A percentile compares a stretch with the other conserved stretches of the same genome.
These are phyloP conservation scores for Ctenicera cuprea DNA, from an alignment of 2,888 invertebrate genomes.

Conservation along the genomic window DNA sequence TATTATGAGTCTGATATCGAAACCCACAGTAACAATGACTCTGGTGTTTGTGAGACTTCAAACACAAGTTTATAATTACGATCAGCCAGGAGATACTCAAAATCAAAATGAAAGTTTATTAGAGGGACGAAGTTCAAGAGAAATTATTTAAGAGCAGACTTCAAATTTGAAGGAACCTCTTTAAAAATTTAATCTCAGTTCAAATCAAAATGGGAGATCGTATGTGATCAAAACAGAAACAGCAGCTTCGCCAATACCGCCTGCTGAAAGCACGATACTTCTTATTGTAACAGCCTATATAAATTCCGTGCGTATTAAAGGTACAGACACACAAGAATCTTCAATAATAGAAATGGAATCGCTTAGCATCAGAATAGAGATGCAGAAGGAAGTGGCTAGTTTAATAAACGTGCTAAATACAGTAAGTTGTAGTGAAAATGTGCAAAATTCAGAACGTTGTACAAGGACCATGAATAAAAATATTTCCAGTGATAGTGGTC, in stretches of 20 bases:
- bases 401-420: neutral
- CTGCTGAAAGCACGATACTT: neutral
- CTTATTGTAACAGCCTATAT: neutral
- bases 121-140: neutral
- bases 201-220: neutral
- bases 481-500: too few relatives aligned
- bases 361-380: neutral
- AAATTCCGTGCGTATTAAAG: neutral
- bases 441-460: neutral
- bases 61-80: neutral
- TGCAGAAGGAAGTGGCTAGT: neutral
- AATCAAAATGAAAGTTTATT: neutral
- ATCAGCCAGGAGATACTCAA: neutral
- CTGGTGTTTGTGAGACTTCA: neutral
- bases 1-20: conserved; percentile 7
- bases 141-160: neutral
- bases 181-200: neutral
- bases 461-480: too few relatives aligned
- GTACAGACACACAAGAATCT: neutral
- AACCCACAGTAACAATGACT: neutral
- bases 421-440: neutral
- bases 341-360: neutral
- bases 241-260: neutral
- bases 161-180: neutral
- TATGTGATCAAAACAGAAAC: neutral